Base-by-base conservation (phyloP, 2,797 vertebrate species). In the Sebastes matsubarae region DNA sequence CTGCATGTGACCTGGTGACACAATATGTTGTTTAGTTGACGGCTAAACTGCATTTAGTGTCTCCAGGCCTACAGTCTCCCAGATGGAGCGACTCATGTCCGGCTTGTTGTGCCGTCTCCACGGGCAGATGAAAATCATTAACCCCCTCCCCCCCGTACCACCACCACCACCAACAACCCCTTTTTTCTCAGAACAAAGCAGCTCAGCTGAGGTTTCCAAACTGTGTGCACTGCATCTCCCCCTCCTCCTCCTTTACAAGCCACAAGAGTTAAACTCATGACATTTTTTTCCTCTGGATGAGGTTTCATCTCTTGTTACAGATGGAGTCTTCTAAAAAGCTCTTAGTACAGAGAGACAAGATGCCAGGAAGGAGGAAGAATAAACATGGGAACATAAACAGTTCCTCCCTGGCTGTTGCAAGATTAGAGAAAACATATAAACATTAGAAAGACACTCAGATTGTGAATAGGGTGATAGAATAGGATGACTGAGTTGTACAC, bases 101-200 rank as follows among this genome's bases (percentile, higher is more conserved):
- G 73, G 83, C 76, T 75, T 84, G 82, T 86, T 79, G 72, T 84
- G 63, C 84, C 2, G 80, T 54, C 80, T 75, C n/a, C 72, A 71
- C 68, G 67, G 63, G 32, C 90, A 91, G 90, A 93, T 93, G 93
- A 91, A 91, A 94, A 77, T 81, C 81, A 92, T 91, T 91, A 90
- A 63, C 70, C 67, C 65, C 84, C 36, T 6, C 18, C 30, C 84
- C 76, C 50, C 22, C 22, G 29, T 29, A 76, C 36, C 75, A 22
- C 69, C 36, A 50, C 69, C 34, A 36, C 34, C 46, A 50, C n/a
- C 52, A 52, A 8, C 50, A 52, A n/a, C 68, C 68, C 66, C 57
- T 12, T 3, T 59, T 65, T 66, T 59, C 50, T 68, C 34, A 81
- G 89, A 93, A 94, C 92, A 94, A 94, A 93, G 93, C 88, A 90